Base-by-base conservation (phyloP, 2,113 vertebrate species). In the Equus przewalskii region DNA sequence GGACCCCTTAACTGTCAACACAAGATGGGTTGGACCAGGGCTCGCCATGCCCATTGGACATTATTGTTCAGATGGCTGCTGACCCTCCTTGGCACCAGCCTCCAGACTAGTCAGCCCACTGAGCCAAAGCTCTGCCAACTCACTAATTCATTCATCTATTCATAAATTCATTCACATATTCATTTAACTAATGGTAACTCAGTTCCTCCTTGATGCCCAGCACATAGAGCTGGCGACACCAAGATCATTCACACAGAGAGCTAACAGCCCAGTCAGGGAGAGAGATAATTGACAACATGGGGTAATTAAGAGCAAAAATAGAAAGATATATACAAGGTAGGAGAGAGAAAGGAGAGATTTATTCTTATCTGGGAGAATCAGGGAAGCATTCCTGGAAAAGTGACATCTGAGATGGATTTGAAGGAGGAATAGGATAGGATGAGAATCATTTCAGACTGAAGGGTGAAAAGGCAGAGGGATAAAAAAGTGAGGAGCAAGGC, bases 121-220 rank as follows among this genome's bases (percentile, higher is more conserved):
- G 80, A 75, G 44, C 18, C 46, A 10, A 36, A 28, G 60, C 19
- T 92, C 90, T 87, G 80, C 44, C 76, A 76, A 51, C 41, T 78
- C 30, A 26, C 41, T 70, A 22, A 46, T 75, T 95, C 28, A 78
- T 79, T 94, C 49, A 44, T 83, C 64, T 78, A 72, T 79, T 94
- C 87, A 80, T 19, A 72, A 64, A 36, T 92, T 88, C 49, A 76
- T 82, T 93, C 65, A 62, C 60, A 58, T 79, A 78, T 94, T 81
- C 56, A 62, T 65, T 58, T 91, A 89, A 70, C 69, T 46, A 89
- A 73, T 13, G 62, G 36, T 72, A 56, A 94, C 30, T 93, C 21
- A 51, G 30, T 72, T 89, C 65, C 41, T 85, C 36, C 33, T 84
- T 41, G n/a, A 15, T 36, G 21, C 33, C 22, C 54, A 80, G n/a